These are phyloP conservation scores for Cryptosula pallasiana DNA, from an alignment of 2,888 invertebrate species.

Conservation along the genomic window DNA sequence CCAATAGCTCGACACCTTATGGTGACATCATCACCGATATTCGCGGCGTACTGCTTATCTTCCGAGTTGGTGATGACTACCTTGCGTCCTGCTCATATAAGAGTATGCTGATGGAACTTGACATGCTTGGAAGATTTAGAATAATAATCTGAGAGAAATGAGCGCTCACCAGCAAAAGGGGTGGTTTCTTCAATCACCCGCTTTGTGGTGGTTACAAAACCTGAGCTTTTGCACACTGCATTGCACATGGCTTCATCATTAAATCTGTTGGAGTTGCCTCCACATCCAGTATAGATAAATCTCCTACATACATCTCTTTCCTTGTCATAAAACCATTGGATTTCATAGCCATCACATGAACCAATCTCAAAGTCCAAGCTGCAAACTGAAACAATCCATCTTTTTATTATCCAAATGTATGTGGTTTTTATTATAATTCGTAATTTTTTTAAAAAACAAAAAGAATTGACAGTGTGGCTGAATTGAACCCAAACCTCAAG, in stretches of 20 bases:
- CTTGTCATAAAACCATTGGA: slow-evolving; percentile 32
- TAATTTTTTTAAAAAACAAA: too few relatives aligned
- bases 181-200: not conserved
- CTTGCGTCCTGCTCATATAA: too few relatives aligned
- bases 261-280: slow-evolving; percentile 28
- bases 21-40: slow-evolving; percentile 34
- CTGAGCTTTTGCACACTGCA: not conserved
- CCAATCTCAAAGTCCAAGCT: slow-evolving; percentile 29
- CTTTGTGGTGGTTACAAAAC: not conserved
- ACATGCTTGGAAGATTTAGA: too few relatives aligned
- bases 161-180: not conserved
- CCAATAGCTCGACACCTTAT: slow-evolving; percentile 36
- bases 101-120: too few relatives aligned
- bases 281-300: slow-evolving; percentile 27
- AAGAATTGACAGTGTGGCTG: too few relatives aligned
- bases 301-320: slow-evolving; percentile 28
- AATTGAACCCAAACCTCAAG: too few relatives aligned
- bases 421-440: too few relatives aligned
- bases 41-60: slow-evolving; percentile 32
- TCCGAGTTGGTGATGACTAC: slow-evolving; percentile 20
- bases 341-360: slow-evolving; percentile 30
- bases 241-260: slow-evolving; percentile 11
- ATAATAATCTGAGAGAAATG: not conserved
- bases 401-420: too few relatives aligned
- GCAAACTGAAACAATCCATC: not conserved